Evolutionary conservation across 2,797 vertebrate species (phyloP).

Genomic region (Pipistrellus pygmaeus): DNA sequence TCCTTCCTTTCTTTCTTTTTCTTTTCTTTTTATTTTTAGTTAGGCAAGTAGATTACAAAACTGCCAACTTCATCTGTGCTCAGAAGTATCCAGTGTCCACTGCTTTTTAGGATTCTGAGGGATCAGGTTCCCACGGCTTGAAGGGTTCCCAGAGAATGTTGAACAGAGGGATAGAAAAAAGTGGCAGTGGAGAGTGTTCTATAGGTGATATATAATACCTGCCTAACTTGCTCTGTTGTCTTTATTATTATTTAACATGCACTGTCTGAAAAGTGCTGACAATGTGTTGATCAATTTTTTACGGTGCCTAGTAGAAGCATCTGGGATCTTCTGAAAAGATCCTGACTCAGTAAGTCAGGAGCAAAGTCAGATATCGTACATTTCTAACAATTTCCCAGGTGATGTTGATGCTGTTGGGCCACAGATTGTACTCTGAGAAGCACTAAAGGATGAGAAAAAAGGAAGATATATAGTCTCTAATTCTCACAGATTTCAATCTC

Average conservation of each 20-base stretch:
- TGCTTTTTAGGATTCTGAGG: neutral
- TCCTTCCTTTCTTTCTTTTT: neutral
- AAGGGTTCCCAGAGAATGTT: neutral
- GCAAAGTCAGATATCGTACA: neutral
- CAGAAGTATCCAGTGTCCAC: neutral
- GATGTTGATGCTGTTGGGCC: neutral
- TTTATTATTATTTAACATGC: slow-evolving; percentile 17
- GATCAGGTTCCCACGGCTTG: neutral
- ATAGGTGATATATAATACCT: neutral
- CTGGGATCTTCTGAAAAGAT: neutral
- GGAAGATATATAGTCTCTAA: neutral
- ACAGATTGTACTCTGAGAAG: neutral
- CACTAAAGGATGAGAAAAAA: neutral
- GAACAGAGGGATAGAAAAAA: neutral
- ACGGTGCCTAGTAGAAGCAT: neutral
- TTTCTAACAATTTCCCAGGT: neutral
- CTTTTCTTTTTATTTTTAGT: neutral
- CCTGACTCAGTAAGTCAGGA: neutral
- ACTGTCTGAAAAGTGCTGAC: neutral
- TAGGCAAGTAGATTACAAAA: neutral
- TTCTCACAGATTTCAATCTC: neutral
- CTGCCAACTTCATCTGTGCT: neutral
- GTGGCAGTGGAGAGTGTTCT: neutral
- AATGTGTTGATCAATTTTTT: neutral
- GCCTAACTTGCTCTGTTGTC: neutral